Base-by-base conservation (phyloP, 2,797 vertebrate species). In the Chromobotia macracanthus region DNA sequence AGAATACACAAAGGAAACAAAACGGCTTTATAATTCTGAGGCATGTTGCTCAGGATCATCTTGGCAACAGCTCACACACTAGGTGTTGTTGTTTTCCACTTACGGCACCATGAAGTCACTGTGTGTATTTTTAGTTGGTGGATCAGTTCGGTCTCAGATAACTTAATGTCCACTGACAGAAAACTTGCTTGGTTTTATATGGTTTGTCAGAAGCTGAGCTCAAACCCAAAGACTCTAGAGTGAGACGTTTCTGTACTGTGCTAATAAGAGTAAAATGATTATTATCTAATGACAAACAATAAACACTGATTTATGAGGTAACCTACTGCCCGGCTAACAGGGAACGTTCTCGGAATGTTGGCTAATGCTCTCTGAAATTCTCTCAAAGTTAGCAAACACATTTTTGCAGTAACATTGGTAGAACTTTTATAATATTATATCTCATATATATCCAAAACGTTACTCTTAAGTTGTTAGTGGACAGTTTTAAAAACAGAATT, bases 131-230 rank as follows among this genome's bases (percentile, higher is more conserved):
- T 71, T 79, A 79, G 76, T 44, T 18, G 28, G 16, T 58, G 67
- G 56, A 63, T 63, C 66, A 78, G 35, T 41, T 35, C 21, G n/a
- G 44, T 56, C 48, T 63, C 89, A 89, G 91, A 90, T 88, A 93
- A 31, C 53, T 68, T n/a, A 69, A 11, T 11, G 51, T 38, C 19
- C 23, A 19, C 75, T 8, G 55, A 61, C 3, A 8, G 25, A 51
- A 70, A 35, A 61, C n/a, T 10, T 28, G 58, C 46, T 60, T 67
- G 21, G 21, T 67, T 31, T 76, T 16, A 56, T 56, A 56, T 56
- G 51, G 35, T 53, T 38, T n/a, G 46, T 19, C 2, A 13, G 60
- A 41, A 15, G 31, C n/a, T 11, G 41, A 11, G 41, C 10, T 44
- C 0, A 44, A 10, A 44, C 9, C 15, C 4, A 41, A 23, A 23